phyloP scores from a whole-genome alignment of 2,888 invertebrate genomes.

The Mythimna loreyi region DNA sequence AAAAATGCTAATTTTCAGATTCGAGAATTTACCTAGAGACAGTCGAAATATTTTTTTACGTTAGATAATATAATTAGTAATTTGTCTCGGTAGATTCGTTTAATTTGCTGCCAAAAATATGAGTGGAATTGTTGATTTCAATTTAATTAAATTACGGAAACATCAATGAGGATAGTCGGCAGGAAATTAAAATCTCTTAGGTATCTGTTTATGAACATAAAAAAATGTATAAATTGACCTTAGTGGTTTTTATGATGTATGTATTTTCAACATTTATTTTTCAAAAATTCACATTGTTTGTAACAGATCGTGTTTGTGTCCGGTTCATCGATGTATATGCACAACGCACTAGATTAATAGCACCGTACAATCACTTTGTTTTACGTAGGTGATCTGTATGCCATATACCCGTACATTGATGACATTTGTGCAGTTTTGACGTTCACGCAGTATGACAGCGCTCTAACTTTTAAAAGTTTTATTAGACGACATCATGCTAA shows the following conservation, averaged over 20 bases:
- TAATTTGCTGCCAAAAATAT: constrained; percentile 6
- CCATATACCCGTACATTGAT: no score
- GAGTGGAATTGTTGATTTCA: not conserved
- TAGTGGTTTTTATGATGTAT: not conserved
- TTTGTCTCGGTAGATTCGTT: constrained; percentile 5
- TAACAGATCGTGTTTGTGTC: constrained; percentile 10
- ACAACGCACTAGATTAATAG: no score
- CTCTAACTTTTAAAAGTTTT: no score
- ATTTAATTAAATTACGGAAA: constrained; percentile 13
- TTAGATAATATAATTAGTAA: constrained; percentile 4
- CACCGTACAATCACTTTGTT: no score
- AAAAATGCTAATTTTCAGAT: no score
- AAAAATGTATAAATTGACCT: not conserved
- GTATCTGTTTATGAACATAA: no score
- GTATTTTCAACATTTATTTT: not conserved
- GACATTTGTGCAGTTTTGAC: no score
- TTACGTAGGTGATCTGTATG: no score
- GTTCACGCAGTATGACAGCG: no score
- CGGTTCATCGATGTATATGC: no score
- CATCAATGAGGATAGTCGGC: not conserved
- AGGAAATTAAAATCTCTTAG: not conserved
- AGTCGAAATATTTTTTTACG: constrained; percentile 12
- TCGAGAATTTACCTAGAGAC: no score
- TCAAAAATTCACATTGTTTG: not conserved
- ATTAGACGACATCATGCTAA: no score